Conservation (phyloP, 2,888 invertebrate genomes). For the Mesochorus sp. region DNA sequence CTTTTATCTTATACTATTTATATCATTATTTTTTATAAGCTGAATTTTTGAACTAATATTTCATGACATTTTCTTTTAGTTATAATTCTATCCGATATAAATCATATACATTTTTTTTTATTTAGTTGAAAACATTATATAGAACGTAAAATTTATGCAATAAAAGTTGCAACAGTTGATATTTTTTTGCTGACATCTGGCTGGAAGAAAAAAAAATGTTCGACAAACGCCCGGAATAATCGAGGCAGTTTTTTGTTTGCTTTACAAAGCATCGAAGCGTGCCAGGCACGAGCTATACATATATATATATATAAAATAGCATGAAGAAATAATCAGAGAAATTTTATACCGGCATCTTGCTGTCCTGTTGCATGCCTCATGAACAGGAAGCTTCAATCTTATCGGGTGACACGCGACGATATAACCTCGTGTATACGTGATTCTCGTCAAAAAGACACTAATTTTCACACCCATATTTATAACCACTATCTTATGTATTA, state of each 20-base stretch:
- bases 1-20: background rate
- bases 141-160: constrained; percentile 29
- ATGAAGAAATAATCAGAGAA: constrained; percentile 48
- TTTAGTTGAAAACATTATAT: background rate
- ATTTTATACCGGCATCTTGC: constrained; percentile 47
- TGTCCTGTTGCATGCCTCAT: constrained; percentile 10
- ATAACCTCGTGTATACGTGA: constrained; percentile 40
- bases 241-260: constrained; percentile 27
- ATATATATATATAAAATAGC: no score
- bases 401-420: constrained; percentile 68
- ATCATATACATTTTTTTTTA: background rate
- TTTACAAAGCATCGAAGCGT: constrained; percentile 46
- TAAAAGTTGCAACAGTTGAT: constrained; percentile 8
- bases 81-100: no score
- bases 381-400: constrained; percentile 74
- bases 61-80: no score
- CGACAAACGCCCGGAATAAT: constrained; percentile 20
- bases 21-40: no score
- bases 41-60: no score
- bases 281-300: constrained; percentile 24
- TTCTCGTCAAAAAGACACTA: background rate
- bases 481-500: background rate
- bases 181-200: background rate
- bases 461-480: constrained; percentile 1
- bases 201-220: background rate